Base-by-base conservation (phyloP, 2,113 vertebrate species). In the Nannospalax galili region DNA sequence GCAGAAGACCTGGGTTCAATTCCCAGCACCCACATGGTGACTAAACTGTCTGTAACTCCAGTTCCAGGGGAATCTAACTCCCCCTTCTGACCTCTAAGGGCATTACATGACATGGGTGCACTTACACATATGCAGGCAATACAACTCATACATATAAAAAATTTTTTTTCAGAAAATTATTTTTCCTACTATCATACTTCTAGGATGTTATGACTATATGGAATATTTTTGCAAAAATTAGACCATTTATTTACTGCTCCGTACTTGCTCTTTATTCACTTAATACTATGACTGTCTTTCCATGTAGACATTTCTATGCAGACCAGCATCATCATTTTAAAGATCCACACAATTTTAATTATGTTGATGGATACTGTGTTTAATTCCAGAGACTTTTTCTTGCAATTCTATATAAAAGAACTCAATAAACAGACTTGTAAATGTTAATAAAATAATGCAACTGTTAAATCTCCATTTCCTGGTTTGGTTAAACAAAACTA, bases 401-500 rank as follows among this genome's bases (percentile, higher is more conserved):
- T 92, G 7, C 1, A 96, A n/a, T 84, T 93, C 74, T 8, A 73
- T 74, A 32, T 56, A 24, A 72, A 77, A 92, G 56, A 84, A 84
- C 52, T 5, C 22, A 82, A 45, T 73, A 42, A 52, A 62, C 30
- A 69, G n/a, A 87, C 74, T 40, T 90, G 52, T 94, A 95, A 92
- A 91, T 65, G 22, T 64, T 65, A 74, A 92, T 84, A 90, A 89
- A 69, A 90, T 58, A 78, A 4, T 30, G 79, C 24, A 87, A 16
- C 73, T 77, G 7, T 78, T 67, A 85, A 81, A 62, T 3, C 45
- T 89, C 45, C n/a, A 69, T 52, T 74, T 17, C 16, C 35, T 2
- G 32, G 42, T 91, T 95, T 93, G 11, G 1, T 17, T 92, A 94
- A 84, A 30, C 35, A 79, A 94, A 82, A 94, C 64, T 40, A 35